phyloP scores from a whole-genome alignment of 1,140 invertebrate species.

The Zaprionus camerounensis region DNA sequence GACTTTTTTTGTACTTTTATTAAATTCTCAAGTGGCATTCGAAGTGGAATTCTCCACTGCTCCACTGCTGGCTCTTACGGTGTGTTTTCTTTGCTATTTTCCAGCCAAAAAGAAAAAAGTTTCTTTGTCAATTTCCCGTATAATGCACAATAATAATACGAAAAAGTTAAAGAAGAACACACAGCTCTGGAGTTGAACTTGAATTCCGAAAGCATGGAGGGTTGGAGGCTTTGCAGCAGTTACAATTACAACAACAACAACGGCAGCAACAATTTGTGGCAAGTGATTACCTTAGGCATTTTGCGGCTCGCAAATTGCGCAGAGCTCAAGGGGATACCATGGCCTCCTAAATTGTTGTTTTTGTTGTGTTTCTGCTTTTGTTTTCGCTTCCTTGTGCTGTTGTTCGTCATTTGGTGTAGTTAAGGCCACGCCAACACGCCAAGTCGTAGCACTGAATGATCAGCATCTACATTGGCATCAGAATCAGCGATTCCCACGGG shows the following conservation, averaged over 20 bases:
- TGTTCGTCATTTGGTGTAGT: conserved; percentile 44
- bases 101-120: conserved; percentile 61
- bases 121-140: conserved; percentile 80
- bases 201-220: conserved; percentile 17
- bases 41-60: conserved; percentile 62
- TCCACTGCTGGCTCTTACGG: conserved; percentile 27
- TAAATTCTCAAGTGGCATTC: conserved; percentile 80
- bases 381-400: conserved; percentile 34
- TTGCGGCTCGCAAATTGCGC: conserved; percentile 78
- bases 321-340: conserved; percentile 64
- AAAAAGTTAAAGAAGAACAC: conserved; percentile 44
- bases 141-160: conserved; percentile 79
- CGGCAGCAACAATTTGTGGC: conserved; percentile 76
- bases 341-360: conserved; percentile 41
- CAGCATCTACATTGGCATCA: conserved; percentile 62
- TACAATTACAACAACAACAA: conserved; percentile 33
- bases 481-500: conserved; percentile 51
- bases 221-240: conserved; percentile 6
- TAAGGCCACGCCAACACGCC: conserved; percentile 11
- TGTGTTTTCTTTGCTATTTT: conserved; percentile 66
- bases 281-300: conserved; percentile 80
- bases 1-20: conserved; percentile 62
- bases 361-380: conserved; percentile 28
- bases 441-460: conserved; percentile 36
- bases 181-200: conserved; percentile 42